Evolutionary conservation across 2,797 vertebrate genomes (phyloP).

Genomic region (Pseudocheirus occidentalis): DNA sequence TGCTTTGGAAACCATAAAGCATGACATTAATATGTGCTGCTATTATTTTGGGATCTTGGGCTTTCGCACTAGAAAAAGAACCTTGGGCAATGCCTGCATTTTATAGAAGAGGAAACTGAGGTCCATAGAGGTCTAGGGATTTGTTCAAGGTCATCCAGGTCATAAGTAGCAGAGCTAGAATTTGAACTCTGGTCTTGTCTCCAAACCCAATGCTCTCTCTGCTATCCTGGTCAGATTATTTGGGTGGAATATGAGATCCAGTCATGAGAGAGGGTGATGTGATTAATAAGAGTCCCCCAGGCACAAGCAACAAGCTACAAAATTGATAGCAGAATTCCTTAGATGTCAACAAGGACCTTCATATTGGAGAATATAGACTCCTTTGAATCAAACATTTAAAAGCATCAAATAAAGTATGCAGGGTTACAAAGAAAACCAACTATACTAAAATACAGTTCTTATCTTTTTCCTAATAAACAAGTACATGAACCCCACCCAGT

Average conservation of each 20-base stretch:
- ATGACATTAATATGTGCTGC: not conserved
- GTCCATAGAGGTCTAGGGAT: not conserved
- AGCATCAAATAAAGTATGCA: not conserved
- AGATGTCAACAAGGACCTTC: not conserved
- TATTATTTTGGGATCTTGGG: not conserved
- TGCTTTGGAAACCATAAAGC: not conserved
- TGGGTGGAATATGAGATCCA: not conserved
- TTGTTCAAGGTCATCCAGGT: not conserved
- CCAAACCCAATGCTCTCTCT: not conserved
- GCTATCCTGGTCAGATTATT: not conserved
- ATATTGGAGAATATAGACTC: not conserved
- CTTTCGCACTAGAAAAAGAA: not conserved
- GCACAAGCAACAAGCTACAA: not conserved
- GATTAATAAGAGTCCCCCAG: not conserved
- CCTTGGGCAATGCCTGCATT: not conserved
- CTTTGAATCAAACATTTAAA: not conserved
- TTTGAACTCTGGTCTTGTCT: not conserved
- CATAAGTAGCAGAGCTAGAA: not conserved
- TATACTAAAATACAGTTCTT: not conserved
- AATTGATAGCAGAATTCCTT: not conserved
- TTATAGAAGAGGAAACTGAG: not conserved
- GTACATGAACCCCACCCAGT: not conserved
- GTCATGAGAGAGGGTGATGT: not conserved
- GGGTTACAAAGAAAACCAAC: not conserved
- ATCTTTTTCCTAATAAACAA: not conserved